Evolutionary conservation across 2,113 vertebrate species (phyloP).

Genomic region (Ceratotherium simum): DNA sequence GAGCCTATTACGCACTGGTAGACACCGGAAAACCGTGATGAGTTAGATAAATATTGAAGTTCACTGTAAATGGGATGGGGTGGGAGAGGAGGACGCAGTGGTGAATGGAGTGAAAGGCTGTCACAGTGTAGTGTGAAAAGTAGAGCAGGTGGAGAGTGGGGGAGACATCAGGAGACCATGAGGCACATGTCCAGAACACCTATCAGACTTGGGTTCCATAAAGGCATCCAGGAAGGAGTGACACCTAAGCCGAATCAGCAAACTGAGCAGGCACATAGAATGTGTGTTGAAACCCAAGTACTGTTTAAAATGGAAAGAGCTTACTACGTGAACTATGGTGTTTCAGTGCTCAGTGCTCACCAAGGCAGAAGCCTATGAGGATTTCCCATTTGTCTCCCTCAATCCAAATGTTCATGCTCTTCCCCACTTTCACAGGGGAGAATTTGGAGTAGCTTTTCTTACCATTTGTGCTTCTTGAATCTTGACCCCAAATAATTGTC

Average conservation of each 20-base stretch:
- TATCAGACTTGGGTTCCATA: background rate
- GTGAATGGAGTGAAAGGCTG: background rate
- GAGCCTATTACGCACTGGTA: background rate
- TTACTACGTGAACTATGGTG: background rate
- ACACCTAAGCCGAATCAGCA: background rate
- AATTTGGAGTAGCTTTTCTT: background rate
- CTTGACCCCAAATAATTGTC: background rate
- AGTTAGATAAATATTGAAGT: background rate
- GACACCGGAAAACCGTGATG: background rate
- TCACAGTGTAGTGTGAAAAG: fast-evolving
- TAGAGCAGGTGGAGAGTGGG: fast-evolving
- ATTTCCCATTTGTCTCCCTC: background rate
- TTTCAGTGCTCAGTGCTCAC: background rate
- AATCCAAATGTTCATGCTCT: background rate
- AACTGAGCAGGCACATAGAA: background rate
- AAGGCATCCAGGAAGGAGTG: background rate
- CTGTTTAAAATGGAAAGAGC: background rate
- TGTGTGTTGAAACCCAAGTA: background rate
- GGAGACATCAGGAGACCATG: background rate
- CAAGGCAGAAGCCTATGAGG: background rate
- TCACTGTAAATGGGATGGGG: fast-evolving
- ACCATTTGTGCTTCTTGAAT: background rate
- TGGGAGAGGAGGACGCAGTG: fast-evolving
- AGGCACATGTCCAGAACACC: fast-evolving
- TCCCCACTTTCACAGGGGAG: background rate